Base-by-base conservation (phyloP, 2,113 vertebrate genomes). In the Regulus satrapa region DNA sequence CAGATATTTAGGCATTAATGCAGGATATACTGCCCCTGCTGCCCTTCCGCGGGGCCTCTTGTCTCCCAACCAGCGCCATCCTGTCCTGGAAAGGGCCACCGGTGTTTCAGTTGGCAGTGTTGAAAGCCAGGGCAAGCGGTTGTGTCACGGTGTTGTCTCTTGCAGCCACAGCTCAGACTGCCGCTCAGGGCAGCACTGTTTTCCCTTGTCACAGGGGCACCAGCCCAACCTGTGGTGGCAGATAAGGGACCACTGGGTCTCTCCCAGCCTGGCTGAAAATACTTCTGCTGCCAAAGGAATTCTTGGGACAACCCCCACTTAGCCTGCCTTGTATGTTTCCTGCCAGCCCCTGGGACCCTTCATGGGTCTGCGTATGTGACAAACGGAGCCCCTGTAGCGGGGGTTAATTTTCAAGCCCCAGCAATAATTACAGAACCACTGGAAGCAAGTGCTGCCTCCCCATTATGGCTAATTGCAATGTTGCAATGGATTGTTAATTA, bases 331-430 rank as follows among this genome's bases (percentile, higher is more conserved):
- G 0, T 48, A 5, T 19, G 40, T 10, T 77, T 23, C 17, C 16
- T 59, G 14, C 21, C 9, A 59, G 52, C 26, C 32, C 20, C 18
- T 76, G 55, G 46, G 36, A 80, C n/a, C 31, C n/a, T 14, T 89
- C 0, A 0, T 2, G 1, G n/a, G 21, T 58, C 20, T 80, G 0
- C 41, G 8, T 45, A 0, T 77, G 43, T 62, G 68, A 48, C 12
- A 9, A 66, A 52, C 0, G 0, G 40, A 55, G 18, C 38, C 21
- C 6, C 4, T 62, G 6, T 43, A 52, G 9, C 0, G 0, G 19
- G 31, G 32, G 0, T 52, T 77, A 7, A 56, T 73, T 84, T 89
- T 84, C 77, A 84, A 81, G 28, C 34, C 59, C 68, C 23, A 54
- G 55, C 49, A 86, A 54, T 69, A 93, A 52, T 56, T 73, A 31